phyloP scores from a whole-genome alignment of 2,113 vertebrate genomes.

The Benitochromis conjunctus region DNA sequence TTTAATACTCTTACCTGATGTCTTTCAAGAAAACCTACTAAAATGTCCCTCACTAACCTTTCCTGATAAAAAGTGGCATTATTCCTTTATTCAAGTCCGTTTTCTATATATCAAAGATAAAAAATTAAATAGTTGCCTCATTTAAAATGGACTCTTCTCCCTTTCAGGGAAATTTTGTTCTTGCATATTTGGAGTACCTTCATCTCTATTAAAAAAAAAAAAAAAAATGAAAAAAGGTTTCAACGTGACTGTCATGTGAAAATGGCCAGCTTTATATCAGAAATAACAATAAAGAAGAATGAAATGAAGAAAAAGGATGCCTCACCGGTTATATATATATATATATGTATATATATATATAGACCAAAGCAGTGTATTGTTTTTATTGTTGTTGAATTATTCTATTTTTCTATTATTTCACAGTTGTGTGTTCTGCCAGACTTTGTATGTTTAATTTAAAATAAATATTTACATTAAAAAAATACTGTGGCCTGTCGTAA shows the following conservation, averaged over 20 bases:
- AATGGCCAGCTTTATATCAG: not conserved
- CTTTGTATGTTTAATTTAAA: not conserved
- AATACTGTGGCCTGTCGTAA: not conserved
- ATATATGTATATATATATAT: no score
- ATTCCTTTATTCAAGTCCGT: not conserved
- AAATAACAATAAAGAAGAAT: not conserved
- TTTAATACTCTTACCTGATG: not conserved
- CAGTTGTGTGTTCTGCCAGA: not conserved
- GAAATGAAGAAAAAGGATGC: not conserved
- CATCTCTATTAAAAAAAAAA: not conserved
- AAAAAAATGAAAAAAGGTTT: not conserved
- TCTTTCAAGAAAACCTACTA: not conserved
- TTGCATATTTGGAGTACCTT: not conserved
- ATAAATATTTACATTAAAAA: not conserved
- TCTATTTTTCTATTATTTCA: not conserved
- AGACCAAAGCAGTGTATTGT: not conserved
- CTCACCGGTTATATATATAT: no score
- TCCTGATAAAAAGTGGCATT: not conserved
- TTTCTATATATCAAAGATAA: not conserved
- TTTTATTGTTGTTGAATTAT: not conserved
- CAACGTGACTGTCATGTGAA: not conserved
- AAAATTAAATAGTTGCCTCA: fast-evolving
- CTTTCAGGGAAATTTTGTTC: not conserved
- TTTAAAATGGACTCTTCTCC: not conserved
- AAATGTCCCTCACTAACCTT: not conserved